These are phyloP conservation scores for Hyposoter didymator DNA, from an alignment of 2,888 invertebrate genomes.

Conservation along the genomic window DNA sequence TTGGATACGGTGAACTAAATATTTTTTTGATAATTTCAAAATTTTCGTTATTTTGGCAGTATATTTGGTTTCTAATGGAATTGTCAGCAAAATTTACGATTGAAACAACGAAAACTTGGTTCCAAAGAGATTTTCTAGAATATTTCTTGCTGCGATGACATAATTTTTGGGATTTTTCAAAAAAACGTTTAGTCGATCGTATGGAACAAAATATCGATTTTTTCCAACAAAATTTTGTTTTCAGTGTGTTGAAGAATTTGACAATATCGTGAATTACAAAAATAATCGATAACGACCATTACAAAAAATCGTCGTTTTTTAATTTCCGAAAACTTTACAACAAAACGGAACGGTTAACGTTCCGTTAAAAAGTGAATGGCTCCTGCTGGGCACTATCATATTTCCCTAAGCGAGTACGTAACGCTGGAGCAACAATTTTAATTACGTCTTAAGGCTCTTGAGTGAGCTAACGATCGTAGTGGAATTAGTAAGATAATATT, in stretches of 20 bases:
- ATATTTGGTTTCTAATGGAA: too few species aligned
- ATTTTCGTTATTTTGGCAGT: too few species aligned
- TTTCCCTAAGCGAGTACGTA: constrained; percentile 1
- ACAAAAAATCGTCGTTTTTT: background rate
- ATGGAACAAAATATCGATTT: too few species aligned
- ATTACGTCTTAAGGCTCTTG: constrained; percentile 24
- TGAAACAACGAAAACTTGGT: too few species aligned
- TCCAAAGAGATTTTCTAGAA: too few species aligned
- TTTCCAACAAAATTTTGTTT: too few species aligned
- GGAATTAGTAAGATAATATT: constrained; percentile 55
- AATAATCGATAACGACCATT: background rate
- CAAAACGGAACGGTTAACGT: background rate
- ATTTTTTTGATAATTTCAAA: too few species aligned
- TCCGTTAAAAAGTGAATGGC: constrained; percentile 21
- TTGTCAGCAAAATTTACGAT: too few species aligned
- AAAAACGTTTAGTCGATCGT: too few species aligned
- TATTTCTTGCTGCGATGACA: too few species aligned
- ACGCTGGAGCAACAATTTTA: constrained; percentile 18
- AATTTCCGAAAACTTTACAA: background rate
- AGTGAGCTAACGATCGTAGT: constrained; percentile 33
- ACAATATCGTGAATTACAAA: background rate
- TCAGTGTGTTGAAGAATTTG: background rate
- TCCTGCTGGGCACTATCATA: constrained; percentile 19
- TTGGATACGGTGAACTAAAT: too few species aligned
- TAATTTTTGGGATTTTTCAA: too few species aligned